Base-by-base conservation (phyloP, 2,797 vertebrate genomes). In the Perdix hodgsoniae region DNA sequence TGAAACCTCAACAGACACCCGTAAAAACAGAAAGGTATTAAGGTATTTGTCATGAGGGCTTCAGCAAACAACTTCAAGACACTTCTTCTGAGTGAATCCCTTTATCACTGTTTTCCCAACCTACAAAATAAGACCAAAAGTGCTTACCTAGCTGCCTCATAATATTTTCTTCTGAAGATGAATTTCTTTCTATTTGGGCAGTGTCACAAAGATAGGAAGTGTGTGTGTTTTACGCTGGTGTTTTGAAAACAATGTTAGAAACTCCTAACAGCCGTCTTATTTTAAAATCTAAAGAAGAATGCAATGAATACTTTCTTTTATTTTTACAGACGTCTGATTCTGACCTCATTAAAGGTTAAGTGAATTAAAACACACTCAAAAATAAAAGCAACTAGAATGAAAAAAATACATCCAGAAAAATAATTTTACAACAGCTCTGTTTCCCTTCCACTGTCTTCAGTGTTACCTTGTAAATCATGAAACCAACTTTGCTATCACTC, bases 191-290 rank as follows among this genome's bases (percentile, higher is more conserved):
- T 81, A 26, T 47, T 76, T 73, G 15, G 60, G 44, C 22, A 60
- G 19, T 0, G 1, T 67, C 37, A 73, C 31, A 83, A 86, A 93
- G 10, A 16, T 60, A 39, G 24, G 13, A 67, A 50, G 15, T 7
- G 0, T 61, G 76, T 42, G 14, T n/a, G 12, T 59, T 31, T 82
- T 63, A 56, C 22, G 13, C 23, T 60, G 7, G 7, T n/a, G 3
- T 84, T 90, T 86, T 90, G 17, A 88, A 86, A 93, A 83, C 64
- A 90, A 35, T n/a, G 14, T 5, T 39, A 39, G 21, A 59, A 85
- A 82, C 2, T 60, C 14, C 31, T 67, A 0, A 0, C 22, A 83
- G 29, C 6, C 29, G 64, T 52, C 44, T 67, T 74, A 73, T 49
- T 73, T 83, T 54, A 80, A 76, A 86, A 82, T 52, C 17, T 74